phyloP scores from a whole-genome alignment of 2,113 vertebrate genomes.

The Sylvia atricapilla region DNA sequence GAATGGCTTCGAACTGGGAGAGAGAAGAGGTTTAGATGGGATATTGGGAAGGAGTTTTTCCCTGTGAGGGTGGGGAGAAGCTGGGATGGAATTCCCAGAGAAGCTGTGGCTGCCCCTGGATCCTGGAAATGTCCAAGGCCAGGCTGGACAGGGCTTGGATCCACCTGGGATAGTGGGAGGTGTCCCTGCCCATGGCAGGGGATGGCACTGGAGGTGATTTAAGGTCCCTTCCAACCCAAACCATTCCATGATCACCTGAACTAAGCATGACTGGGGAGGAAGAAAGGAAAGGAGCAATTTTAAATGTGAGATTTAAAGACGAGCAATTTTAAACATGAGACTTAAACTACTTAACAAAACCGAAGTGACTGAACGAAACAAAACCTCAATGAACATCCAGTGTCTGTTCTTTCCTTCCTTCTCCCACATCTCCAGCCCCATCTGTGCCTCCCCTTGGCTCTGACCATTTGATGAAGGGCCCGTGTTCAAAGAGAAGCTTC shows the following conservation, averaged over 20 bases:
- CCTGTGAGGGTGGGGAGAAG: fast-evolving
- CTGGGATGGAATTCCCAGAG: background rate
- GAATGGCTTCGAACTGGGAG: background rate
- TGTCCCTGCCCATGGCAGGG: background rate
- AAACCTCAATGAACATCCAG: background rate
- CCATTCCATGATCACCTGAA: background rate
- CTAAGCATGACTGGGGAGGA: background rate
- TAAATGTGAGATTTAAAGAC: background rate
- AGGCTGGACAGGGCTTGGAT: background rate
- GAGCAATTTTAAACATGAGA: background rate
- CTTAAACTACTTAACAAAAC: background rate
- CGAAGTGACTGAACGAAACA: background rate
- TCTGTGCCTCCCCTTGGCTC: background rate
- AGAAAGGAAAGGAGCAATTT: background rate
- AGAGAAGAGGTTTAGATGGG: background rate
- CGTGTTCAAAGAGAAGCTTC: background rate
- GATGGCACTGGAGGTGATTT: fast-evolving
- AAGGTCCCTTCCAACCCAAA: background rate
- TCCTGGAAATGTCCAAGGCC: background rate
- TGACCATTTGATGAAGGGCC: background rate
- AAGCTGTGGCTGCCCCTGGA: background rate
- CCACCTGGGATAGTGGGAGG: fast-evolving
- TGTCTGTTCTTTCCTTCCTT: background rate
- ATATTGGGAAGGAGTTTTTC: fast-evolving
- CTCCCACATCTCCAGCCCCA: background rate